Base-by-base conservation (phyloP, 2,888 invertebrate genomes). In the Drosophila subsilvestris region DNA sequence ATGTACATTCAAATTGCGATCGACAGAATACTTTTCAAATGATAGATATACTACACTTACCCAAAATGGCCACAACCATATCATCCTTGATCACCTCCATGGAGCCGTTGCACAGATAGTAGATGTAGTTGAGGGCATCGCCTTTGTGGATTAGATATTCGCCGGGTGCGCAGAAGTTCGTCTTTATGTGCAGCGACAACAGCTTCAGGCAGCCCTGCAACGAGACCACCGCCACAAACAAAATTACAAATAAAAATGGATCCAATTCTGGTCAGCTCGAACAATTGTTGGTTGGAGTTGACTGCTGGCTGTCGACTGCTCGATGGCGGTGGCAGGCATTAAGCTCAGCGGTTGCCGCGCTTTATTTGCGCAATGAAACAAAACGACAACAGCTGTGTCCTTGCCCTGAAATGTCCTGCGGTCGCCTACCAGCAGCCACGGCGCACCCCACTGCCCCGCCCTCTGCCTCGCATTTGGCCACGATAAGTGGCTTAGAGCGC, bases 61-160 rank as follows among this genome's bases (percentile, higher is more conserved):
- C 98, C 79, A 98, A 93, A 88, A 99, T 98, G 66, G 98, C 98
- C 20, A 98, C 98, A 58, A 98, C 98, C 97, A 98, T 98, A 75
- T 96, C 96, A 89, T 98, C 96, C 92, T 98, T 98, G 88, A 98
- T 96, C 49, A 98, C 98, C 93, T 98, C 98, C 98, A 98, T 98
- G 29, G 98, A 98, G 7, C 98, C 98, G 90, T 98, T 98, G 93
- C 98, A 98, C 78, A 98, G 95, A 92, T 98, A 98, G 93, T 98
- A 98, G 87, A 98, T 97, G 91, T 97, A 97, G 71, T 96, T 96
- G 29, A 98, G 94, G 7, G 98, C 98, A 89, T 98, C 98, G 45
- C 98, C 98, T 93, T 96, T 97, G 93, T 98, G 98, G 48, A 98
- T 96, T 51, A 98, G 94, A 91, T 96, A 98, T 91, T 98, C 98